These are phyloP conservation scores for Bhutanitis thaidina DNA, from an alignment of 2,888 invertebrate genomes.

Conservation along the genomic window DNA sequence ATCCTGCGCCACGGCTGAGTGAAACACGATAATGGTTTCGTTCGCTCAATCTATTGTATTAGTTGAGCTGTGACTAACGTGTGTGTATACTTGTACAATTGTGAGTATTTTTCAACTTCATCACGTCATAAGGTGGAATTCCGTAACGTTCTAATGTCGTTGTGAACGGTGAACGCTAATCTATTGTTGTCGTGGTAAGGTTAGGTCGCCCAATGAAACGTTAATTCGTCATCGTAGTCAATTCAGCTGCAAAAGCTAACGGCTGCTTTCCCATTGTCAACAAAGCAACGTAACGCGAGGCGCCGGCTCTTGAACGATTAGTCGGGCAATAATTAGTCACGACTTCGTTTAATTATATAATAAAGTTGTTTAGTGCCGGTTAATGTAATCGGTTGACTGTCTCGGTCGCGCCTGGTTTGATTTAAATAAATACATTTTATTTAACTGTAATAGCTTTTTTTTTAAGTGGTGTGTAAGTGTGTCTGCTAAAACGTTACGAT, in stretches of 20 bases:
- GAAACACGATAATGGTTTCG: too few species aligned
- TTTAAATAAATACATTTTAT: neutral
- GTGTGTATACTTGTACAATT: too few species aligned
- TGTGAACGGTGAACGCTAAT: too few species aligned
- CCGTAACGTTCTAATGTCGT: too few species aligned
- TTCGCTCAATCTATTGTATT: too few species aligned
- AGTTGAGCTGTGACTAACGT: too few species aligned
- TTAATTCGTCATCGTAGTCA: constrained; percentile 8
- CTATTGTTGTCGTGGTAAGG: too few species aligned
- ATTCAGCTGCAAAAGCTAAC: neutral
- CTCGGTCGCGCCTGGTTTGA: neutral
- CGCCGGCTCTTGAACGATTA: constrained; percentile 10
- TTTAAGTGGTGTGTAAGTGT: too few species aligned
- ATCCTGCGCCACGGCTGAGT: too few species aligned
- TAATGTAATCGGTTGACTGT: neutral
- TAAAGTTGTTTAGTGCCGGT: neutral
- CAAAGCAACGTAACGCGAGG: neutral
- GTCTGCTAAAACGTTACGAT: too few species aligned
- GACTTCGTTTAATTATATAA: constrained; percentile 10
- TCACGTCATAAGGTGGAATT: too few species aligned
- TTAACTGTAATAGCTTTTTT: neutral
- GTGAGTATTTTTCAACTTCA: too few species aligned
- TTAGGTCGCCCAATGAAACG: neutral
- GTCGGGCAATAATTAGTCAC: constrained; percentile 6
- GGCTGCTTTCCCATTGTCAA: constrained; percentile 10